Evolutionary conservation across 1,140 invertebrate species (phyloP), one percentile per base, ranked within the genome.

Genomic region (Neoseiulus cucumeris): DNA sequence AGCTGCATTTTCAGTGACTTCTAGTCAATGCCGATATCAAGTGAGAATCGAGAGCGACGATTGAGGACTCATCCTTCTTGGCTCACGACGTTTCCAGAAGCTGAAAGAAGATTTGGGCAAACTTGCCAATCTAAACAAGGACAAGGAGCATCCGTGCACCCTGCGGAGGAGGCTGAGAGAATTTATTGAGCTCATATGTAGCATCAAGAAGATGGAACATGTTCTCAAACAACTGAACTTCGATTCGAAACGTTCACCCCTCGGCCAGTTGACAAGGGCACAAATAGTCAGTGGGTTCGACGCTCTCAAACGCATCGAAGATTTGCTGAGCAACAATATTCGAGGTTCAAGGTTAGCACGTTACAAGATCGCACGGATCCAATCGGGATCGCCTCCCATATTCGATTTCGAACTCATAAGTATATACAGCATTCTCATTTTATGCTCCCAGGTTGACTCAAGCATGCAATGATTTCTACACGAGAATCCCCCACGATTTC

Each of bases 401-500:
- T n/a, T n/a, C n/a, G n/a, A n/a, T n/a, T n/a, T n/a, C n/a, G n/a
- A n/a, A 70, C 78, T 17, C 78, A 80, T 44, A 44, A 12, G n/a
- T 44, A n/a, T n/a, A 44, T 44, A 44, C n/a, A 4, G 28, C 7
- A 47, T 5, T 20, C 28, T 4, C 4, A 4, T 20, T 47, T 47
- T 47, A 47, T 47, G 42, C 42, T n/a, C 45, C 14, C 14, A 59
- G 51, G 22, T 25, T 59, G 17, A 59, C 14, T n/a, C 51, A 59
- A 68, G 76, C 77, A 7, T 80, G 78, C 28, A 82, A 81, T 70
- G 72, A 76, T 22, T 82, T 82, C 70, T 82, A 81, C 70, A 82
- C 81, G 4, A 72, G 78, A 42, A 80, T 82, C 68, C 81, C 81
- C 33, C 81, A 82, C 73, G 77, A 80, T 70, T 82, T 81, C 74